Conservation (phyloP, 2,888 invertebrate genomes). For the Standfussiana lucernea region DNA sequence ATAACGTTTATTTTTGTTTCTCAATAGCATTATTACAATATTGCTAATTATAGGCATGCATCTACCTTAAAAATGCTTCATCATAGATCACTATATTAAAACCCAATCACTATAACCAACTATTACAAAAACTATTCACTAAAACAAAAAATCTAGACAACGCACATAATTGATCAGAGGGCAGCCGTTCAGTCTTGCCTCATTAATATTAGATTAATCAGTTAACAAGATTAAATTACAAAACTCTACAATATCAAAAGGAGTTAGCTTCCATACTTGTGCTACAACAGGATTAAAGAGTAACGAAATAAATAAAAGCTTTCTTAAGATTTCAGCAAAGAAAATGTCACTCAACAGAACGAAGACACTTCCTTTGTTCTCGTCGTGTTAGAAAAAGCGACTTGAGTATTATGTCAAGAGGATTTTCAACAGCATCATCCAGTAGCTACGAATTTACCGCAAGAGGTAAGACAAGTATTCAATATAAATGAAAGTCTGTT, state of each 20-base stretch:
- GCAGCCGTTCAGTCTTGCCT: background rate
- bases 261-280: background rate
- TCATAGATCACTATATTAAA: background rate
- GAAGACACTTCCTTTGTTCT: constrained; percentile 40
- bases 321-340: constrained; percentile 8
- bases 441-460: constrained; percentile 3
- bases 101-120: background rate
- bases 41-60: background rate
- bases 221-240: constrained; percentile 19
- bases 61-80: too few species aligned
- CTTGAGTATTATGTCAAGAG: constrained; percentile 32
- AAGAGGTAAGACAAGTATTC: background rate
- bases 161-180: background rate
- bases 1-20: background rate
- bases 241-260: background rate
- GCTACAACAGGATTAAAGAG: background rate
- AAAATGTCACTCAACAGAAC: constrained; percentile 2
- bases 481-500: background rate
- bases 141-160: background rate
- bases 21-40: background rate
- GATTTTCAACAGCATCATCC: constrained; percentile 2
- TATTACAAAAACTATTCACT: background rate
- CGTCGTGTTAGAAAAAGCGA: constrained; percentile 2
- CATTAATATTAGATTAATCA: constrained; percentile 17
- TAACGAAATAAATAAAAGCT: background rate